These are phyloP conservation scores for Tragelaphus strepsiceros DNA, from an alignment of 2,113 vertebrate species.

Conservation along the genomic window DNA sequence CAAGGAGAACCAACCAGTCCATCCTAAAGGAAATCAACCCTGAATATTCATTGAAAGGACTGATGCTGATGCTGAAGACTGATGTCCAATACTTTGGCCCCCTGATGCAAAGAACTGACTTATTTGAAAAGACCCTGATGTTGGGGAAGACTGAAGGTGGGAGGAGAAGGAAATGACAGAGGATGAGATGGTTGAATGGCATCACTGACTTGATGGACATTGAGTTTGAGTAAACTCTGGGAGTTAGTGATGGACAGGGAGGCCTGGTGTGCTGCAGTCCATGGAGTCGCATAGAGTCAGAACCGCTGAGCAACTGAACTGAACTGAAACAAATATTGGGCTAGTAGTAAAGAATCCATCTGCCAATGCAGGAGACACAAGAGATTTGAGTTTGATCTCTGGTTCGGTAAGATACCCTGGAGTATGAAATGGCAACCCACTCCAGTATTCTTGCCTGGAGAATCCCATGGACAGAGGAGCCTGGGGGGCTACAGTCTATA, in stretches of 20 bases:
- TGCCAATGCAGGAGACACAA: not conserved
- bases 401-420: not conserved
- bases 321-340: not conserved
- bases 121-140: not conserved
- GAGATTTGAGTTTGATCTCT: fast-evolving
- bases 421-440: not conserved
- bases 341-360: not conserved
- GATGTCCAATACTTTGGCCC: not conserved
- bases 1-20: not conserved
- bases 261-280: not conserved
- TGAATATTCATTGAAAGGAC: not conserved
- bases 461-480: not conserved
- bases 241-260: not conserved
- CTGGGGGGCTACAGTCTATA: not conserved
- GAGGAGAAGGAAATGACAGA: not conserved
- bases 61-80: not conserved
- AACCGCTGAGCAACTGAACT: not conserved
- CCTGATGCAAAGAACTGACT: not conserved
- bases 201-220: not conserved
- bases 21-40: not conserved
- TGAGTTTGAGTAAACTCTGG: not conserved
- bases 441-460: not conserved
- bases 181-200: not conserved
- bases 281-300: fast-evolving
- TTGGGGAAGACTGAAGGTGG: not conserved